A percentile compares a stretch with the other conserved stretches of the same genome.
phyloP scores from a whole-genome alignment of 2,797 vertebrate species.

The Melanotaenia nigrans region DNA sequence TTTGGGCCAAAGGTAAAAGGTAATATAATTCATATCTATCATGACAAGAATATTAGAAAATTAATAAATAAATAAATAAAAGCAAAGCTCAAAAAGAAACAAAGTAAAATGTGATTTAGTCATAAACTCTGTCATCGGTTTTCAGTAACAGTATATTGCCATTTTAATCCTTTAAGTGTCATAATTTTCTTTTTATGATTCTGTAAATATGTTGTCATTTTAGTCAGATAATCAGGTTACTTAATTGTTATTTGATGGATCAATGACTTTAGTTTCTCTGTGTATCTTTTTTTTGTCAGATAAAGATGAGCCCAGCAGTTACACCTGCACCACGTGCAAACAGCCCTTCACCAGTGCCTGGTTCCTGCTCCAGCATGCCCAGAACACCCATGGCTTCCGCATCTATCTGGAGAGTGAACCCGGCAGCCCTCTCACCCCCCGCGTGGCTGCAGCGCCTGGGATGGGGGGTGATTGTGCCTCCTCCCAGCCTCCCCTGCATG shows the following conservation, averaged over 20 bases:
- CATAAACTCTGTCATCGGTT: background rate
- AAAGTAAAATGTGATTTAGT: background rate
- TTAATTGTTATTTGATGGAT: constrained; percentile 2
- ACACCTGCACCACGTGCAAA: constrained; percentile 99
- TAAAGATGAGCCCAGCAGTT: constrained; percentile 99
- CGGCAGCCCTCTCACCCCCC: constrained; percentile 95
- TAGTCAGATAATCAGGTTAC: background rate
- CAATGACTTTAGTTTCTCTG: constrained; percentile 65
- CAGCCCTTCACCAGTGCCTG: constrained; percentile 98
- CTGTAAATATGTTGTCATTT: background rate
- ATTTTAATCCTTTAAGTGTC: background rate
- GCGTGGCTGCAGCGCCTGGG: constrained; percentile 94
- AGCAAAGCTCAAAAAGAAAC: background rate
- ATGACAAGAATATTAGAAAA: background rate
- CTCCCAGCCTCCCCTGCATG: constrained; percentile 94
- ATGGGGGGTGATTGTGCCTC: constrained; percentile 95
- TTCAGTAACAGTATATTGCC: background rate
- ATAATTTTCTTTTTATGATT: background rate
- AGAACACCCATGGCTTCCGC: constrained; percentile 98
- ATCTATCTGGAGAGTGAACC: constrained; percentile 99
- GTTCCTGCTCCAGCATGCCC: constrained; percentile 99
- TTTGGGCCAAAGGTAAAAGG: background rate
- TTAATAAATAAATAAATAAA: background rate
- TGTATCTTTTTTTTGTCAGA: constrained; percentile 79
- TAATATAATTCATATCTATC: background rate